Base-by-base conservation (phyloP, 30 jellyfish, hydroid and myxozoan species). In the Turritopsis dohrnii region DNA sequence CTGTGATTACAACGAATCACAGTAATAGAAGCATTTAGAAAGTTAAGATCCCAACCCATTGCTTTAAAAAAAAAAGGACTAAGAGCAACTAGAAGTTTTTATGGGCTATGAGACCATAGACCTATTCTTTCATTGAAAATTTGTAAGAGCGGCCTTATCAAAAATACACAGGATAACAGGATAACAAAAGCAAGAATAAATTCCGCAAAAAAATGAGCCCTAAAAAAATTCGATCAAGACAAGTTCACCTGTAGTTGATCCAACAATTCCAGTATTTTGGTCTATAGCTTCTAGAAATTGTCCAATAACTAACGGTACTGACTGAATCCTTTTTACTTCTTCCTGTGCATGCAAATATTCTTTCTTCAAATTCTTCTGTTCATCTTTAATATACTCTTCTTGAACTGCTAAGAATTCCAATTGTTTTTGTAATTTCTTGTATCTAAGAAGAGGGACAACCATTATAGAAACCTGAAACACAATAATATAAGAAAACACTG, bases 251-350 rank as follows among this genome's bases (percentile, higher is more conserved):
- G 96, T 88, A 69, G 99, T 94, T 71, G 99, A 94, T 60, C 97
- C 96, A 79, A 94, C 99, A 75, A 94, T 89, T 13, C 97, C 99
- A 28, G 96, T 88, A 82, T 94, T 90, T 65, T 94, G 96, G 66
- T 94, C 99, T 27, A 94, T 93, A 22, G 96, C 96, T 83, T 94
- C 99, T 29, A 94, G 65, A 71, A 94, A 94, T 69, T 94, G 99
- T 18, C 99, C 99, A 71, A 94, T 90, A n/a, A 94, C 96, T 72
- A 94, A 81, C 8, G 99, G 99, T n/a, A 94, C 99, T 3, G 99
- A 88, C 86, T 88, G 96, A 53, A 88, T 89, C 31, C 99, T 84
- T 75, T 89, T 94, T 0, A 94, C 96, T 80, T 94, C 99, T 71
- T 94, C 99, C 75, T 94, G 96, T 0, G 99, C 99, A 83, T 94